Base-by-base conservation (phyloP, 2,113 vertebrate species). In the Tricholaema leucomelas region DNA sequence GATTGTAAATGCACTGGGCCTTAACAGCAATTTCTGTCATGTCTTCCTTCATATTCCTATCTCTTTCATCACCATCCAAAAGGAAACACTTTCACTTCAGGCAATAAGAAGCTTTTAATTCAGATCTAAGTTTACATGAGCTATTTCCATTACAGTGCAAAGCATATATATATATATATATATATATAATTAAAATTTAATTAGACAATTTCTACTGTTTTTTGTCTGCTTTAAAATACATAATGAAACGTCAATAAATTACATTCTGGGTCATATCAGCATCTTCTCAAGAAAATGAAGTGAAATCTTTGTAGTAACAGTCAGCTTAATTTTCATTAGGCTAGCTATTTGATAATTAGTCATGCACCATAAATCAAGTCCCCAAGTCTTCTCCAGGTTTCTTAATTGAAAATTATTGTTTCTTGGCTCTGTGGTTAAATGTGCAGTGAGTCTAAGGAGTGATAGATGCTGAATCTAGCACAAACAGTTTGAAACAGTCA, bases 351-450 rank as follows among this genome's bases (percentile, higher is more conserved):
- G 96, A 97, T 98, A 99, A 99, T 99, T 99, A 99, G 98, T 98
- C 97, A 98, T 98, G 98, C 98, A 92, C 98, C 98, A 99, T 99
- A 99, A 99, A 99, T 99, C 98, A 99, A 99, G 98, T 98, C 97
- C 92, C 97, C 97, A 98, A 99, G 98, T 99, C 98, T 98, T 98
- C 98, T 98, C 97, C 97, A 97, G 97, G 98, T 98, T 97, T 98
- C 97, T 98, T 99, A 99, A 99, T 99, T 99, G 98, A 99, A 99
- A 98, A 98, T 98, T 98, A 98, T 98, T 98, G 97, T 98, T 98
- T 98, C 97, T 98, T 98, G 97, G 95, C 77, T 97, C 97, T 98
- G 97, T 98, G 97, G 97, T 98, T 97, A 97, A 98, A 98, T 98
- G 97, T 98, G 97, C 94, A 97, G 97, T 97, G 97, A 98, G 97